Evolutionary conservation across 2,113 vertebrate species (phyloP).

Genomic region (Conger conger): DNA sequence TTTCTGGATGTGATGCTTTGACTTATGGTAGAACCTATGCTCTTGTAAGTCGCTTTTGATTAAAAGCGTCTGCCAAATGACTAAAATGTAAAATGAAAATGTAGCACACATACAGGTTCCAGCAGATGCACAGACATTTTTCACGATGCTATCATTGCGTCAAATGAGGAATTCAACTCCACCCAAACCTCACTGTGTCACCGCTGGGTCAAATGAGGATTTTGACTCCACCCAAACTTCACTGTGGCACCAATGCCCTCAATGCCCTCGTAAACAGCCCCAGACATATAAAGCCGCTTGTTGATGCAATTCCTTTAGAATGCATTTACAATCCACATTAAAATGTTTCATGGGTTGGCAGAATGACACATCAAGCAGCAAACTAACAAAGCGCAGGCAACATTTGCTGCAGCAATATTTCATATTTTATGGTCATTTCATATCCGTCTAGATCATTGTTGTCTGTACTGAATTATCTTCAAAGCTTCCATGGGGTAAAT

Average conservation of each 20-base stretch:
- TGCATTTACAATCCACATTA: neutral
- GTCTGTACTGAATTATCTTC: neutral
- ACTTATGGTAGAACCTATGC: too few relatives aligned
- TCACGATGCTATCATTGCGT: too few relatives aligned
- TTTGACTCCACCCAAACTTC: neutral
- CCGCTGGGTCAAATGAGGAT: neutral
- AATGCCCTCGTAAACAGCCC: neutral
- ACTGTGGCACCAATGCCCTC: neutral
- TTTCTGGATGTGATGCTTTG: too few relatives aligned
- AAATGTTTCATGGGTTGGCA: neutral
- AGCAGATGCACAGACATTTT: too few relatives aligned
- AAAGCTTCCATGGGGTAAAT: neutral
- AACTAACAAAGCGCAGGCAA: neutral
- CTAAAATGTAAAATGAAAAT: too few relatives aligned
- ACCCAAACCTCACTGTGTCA: too few relatives aligned
- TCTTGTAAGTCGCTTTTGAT: too few relatives aligned
- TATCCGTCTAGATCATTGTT: neutral
- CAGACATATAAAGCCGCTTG: neutral
- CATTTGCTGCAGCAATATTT: neutral
- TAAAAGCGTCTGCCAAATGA: too few relatives aligned
- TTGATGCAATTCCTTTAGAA: neutral
- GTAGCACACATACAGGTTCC: too few relatives aligned
- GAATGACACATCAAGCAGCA: neutral
- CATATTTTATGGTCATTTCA: neutral
- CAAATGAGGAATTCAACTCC: too few relatives aligned